Evolutionary conservation across 2,797 vertebrate genomes (phyloP).

Genomic region (Allenopithecus nigroviridis): DNA sequence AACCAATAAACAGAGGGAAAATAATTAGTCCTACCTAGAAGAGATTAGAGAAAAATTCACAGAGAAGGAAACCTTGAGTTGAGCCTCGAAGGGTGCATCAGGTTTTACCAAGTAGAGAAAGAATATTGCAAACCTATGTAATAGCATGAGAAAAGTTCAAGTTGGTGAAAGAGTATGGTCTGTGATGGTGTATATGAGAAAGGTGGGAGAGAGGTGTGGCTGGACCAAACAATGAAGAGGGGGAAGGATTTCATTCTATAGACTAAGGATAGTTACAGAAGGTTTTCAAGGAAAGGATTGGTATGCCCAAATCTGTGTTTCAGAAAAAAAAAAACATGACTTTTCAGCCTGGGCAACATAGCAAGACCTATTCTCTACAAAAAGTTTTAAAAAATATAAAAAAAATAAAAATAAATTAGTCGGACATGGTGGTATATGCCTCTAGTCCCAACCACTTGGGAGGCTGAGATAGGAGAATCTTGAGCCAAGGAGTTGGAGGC

Average conservation of each 20-base stretch:
- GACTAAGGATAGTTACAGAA: not conserved
- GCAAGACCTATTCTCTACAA: no score
- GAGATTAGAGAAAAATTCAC: not conserved
- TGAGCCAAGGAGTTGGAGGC: no score
- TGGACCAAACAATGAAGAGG: not conserved
- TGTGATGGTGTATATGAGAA: not conserved
- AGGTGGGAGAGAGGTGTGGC: not conserved
- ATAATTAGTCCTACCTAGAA: not conserved
- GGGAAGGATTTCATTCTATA: not conserved
- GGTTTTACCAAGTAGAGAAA: not conserved
- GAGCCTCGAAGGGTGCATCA: fast-evolving
- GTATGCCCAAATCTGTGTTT: not conserved
- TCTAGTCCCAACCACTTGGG: no score
- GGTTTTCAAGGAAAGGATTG: not conserved
- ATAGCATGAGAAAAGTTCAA: not conserved
- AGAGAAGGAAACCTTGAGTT: not conserved
- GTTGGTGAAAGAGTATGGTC: not conserved
- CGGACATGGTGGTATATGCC: no score
- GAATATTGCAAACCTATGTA: not conserved
- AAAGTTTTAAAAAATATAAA: no score
- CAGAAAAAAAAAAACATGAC: not conserved
- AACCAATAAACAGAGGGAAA: not conserved
- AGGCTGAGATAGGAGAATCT: no score
- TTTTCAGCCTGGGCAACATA: no score
- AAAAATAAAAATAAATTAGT: no score